phyloP scores from a whole-genome alignment of 2,113 vertebrate species.

The Rhynchomys soricoides region DNA sequence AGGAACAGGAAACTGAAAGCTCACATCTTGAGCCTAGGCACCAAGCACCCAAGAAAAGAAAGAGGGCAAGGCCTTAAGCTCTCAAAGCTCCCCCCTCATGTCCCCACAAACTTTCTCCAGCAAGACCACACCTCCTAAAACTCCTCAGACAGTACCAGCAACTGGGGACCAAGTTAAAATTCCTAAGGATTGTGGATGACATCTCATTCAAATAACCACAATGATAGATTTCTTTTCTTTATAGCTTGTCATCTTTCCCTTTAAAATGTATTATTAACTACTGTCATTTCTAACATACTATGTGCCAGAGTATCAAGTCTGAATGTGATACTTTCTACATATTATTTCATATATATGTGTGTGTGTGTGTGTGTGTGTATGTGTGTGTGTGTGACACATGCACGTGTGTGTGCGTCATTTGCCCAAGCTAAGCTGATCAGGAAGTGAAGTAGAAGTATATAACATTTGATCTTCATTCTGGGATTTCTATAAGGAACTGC shows the following conservation, averaged over 20 bases:
- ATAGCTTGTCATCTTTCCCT: background rate
- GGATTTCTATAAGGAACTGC: background rate
- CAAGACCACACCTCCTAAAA: background rate
- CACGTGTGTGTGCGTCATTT: no score
- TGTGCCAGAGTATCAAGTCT: background rate
- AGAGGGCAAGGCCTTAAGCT: background rate
- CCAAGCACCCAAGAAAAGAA: background rate
- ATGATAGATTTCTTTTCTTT: background rate
- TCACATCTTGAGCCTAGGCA: background rate
- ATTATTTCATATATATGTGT: background rate
- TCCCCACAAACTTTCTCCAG: background rate
- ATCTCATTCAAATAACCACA: background rate
- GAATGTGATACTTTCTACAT: background rate
- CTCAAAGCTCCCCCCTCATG: background rate
- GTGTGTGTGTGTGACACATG: no score
- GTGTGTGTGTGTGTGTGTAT: no score
- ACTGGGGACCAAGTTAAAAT: background rate
- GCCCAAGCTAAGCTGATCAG: background rate
- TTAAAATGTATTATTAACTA: background rate
- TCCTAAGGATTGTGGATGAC: background rate
- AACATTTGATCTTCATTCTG: background rate
- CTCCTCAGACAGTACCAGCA: background rate
- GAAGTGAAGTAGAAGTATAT: background rate
- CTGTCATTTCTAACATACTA: background rate
- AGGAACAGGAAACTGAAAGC: background rate